phyloP scores from a whole-genome alignment of 2,113 vertebrate species.

The Podilymbus podiceps region DNA sequence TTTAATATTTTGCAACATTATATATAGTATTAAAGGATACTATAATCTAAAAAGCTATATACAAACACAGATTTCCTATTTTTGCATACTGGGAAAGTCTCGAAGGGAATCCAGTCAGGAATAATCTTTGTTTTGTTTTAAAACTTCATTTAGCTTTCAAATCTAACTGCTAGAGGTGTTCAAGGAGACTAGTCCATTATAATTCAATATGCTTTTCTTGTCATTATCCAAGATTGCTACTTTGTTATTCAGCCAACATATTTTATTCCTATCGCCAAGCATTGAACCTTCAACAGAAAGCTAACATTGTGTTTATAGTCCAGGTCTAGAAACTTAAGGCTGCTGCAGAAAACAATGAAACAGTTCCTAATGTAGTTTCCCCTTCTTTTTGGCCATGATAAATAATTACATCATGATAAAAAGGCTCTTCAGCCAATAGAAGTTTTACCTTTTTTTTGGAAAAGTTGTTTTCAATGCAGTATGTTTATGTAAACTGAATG shows the following conservation, averaged over 20 bases:
- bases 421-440: not conserved
- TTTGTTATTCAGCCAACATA: conserved; percentile 7
- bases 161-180: not conserved
- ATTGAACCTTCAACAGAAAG: not conserved
- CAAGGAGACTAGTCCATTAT: not conserved
- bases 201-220: not conserved
- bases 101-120: not conserved
- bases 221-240: not conserved
- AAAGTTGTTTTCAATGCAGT: not conserved
- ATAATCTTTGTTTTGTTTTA: not conserved
- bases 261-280: not conserved
- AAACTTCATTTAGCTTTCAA: not conserved
- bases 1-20: not conserved
- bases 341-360: conserved; percentile 12
- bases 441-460: not conserved
- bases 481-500: not conserved
- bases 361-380: not conserved
- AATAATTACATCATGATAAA: not conserved
- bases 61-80: not conserved
- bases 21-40: not conserved
- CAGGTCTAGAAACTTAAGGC: not conserved
- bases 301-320: not conserved
- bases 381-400: not conserved
- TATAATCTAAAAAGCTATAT: not conserved
- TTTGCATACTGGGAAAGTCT: not conserved